Evolutionary conservation across 2,888 invertebrate genomes (phyloP), one percentile per base, ranked within the genome.

Genomic region (Melieria crassipennis): DNA sequence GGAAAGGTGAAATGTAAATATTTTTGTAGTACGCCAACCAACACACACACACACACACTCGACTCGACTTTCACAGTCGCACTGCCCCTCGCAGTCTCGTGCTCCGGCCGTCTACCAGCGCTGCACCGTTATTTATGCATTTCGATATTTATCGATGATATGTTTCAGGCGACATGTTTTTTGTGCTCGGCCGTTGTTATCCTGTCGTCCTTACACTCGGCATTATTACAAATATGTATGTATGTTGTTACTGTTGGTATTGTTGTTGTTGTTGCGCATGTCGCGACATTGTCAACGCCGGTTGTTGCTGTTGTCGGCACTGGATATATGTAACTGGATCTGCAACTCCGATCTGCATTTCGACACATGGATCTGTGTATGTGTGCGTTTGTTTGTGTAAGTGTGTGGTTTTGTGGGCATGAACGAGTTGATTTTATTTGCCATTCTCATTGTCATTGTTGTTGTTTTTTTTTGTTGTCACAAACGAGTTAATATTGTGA

Each of bases 121-220:
- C 47, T 70, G 70, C 76, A 71, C 74, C 78, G 74, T 78, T 78
- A 77, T 75, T 76, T 74, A 77, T 73, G 73, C 69, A 75, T 68
- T 74, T 73, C 73, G 69, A 74, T 75, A 73, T 75, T 73, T 75
- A 74, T 74, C 73, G 71, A 71, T 74, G 55, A 47, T 58, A 57
- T 69, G 68, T 47, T 45, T 10, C 55, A 48, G 52, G 45, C 48
- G 11, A 11, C 58, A 43, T 16, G 50, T 58, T 43, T 30, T 30
- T 30, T 30, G 30, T 30, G 30, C 30, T 30, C 30, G 30, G 30
- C 30, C 30, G 30, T 30, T 30, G 30, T 30, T 30, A 30, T 30
- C 30, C 30, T 30, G 30, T 30, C 30, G 30, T 30, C 30, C 30
- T 30, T 30, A 30, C 30, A 30, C 30, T 30, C 30, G 30, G 30